Base-by-base conservation (phyloP, 2,888 invertebrate species). In the Gryllus longicercus region DNA sequence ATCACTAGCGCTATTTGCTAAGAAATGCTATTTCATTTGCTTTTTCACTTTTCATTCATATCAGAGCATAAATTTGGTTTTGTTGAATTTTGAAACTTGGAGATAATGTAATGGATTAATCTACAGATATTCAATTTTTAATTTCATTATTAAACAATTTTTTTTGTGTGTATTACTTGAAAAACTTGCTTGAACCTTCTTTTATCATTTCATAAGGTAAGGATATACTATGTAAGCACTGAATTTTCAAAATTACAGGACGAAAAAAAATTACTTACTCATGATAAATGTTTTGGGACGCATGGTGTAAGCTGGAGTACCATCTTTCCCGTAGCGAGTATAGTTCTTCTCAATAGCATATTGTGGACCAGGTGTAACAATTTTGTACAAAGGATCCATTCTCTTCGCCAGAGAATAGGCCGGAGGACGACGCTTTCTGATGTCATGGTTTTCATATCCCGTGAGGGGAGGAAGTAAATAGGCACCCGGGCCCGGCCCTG, bases 401-500 rank as follows among this genome's bases (percentile, higher is more conserved):
- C 50, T 38, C 18, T 50, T 11, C 50, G 10, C 90, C 86, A 93
- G 90, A 78, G 91, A 90, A 86, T 88, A 93, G 85, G 91, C 90
- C 8, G 93, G 93, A 86, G 89, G 89, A 83, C 92, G 89, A 85
- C 88, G 87, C n/a, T 89, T 89, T 16, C 91, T 90, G 38, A 90
- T 89, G 87, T 93, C 93, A 87, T 93, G 93, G 23, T 86, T 84
- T 16, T 87, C 86, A 85, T 88, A 91, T 3, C 93, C 93, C 74
- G 91, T 89, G 38, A 91, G 89, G 2, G 91, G 87, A 18, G 92
- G 92, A 82, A 93, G 87, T 85, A 86, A 84, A 86, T 93, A 93
- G 79, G 90, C 90, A 82, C 91, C 91, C 50, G 93, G 93, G 2
- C 93, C 93, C 79, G 93, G 93, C 77, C 93, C 93, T 92, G 38